Evolutionary conservation across 2,797 vertebrate genomes (phyloP).

Genomic region (Chloroceryle amazona): DNA sequence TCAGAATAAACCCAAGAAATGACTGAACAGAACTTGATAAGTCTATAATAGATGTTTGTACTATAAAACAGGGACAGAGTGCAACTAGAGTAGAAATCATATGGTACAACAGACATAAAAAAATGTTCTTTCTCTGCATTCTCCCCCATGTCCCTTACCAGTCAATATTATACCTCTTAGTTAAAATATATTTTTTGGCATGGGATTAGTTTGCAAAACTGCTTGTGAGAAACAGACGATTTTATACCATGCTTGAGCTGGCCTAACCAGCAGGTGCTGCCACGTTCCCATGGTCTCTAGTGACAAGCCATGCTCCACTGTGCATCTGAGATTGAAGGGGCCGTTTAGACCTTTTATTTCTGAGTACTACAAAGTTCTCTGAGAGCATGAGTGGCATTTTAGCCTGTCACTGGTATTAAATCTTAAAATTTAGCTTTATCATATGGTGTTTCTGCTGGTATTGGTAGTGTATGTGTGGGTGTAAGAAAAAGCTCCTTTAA

Average conservation of each 20-base stretch:
- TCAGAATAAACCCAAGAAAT: neutral
- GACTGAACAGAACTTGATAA: neutral
- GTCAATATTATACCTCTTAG: neutral
- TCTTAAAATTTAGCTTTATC: neutral
- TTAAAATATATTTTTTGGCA: neutral
- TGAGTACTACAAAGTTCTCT: neutral
- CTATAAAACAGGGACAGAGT: neutral
- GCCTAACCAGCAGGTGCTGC: slow-evolving; percentile 10
- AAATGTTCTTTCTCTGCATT: neutral
- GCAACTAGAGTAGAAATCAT: neutral
- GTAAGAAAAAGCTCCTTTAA: neutral
- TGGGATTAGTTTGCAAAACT: neutral
- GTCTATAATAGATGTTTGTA: neutral
- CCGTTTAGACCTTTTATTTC: neutral
- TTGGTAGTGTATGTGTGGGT: neutral
- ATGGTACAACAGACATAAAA: neutral
- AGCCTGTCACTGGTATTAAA: neutral
- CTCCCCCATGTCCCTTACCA: neutral
- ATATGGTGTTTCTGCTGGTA: neutral
- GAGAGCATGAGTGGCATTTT: neutral
- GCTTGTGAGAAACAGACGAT: neutral
- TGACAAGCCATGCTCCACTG: neutral
- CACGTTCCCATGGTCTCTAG: neutral
- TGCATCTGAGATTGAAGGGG: neutral
- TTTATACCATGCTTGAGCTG: neutral